Evolutionary conservation across 2,888 invertebrate genomes (phyloP), one percentile per base, ranked within the genome.

Genomic region (Meandrusa payeni): DNA sequence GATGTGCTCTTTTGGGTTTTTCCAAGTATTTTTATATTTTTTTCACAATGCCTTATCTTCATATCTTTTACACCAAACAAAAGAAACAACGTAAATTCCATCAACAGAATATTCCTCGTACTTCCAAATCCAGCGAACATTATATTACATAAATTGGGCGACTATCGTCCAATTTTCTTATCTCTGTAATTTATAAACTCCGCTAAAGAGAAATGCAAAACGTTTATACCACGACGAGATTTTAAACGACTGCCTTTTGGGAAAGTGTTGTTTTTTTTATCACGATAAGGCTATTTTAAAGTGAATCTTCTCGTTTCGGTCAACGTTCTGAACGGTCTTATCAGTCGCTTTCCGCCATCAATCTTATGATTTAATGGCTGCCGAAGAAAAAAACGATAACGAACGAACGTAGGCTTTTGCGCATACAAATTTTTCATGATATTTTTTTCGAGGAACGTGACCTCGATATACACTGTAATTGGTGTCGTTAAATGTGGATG

Each of bases 361-460:
- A 42, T 42, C 41, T 42, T 28, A 28, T 23, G 28, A 42, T 42
- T 42, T 36, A 42, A 36, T 42, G 41, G 34, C 28, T 34, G 27
- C 34, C 5, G 20, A 7, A 31, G 34, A 34, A 26, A 22, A 22
- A 32, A 36, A n/a, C 12, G 39, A 39, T 39, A 39, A 29, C n/a
- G 23, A 5, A 15, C 22, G 2, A 13, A 13, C 37, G 22, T 15
- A 33, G 15, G 34, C 27, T 41, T 40, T 40, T 23, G 41, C 41
- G 34, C 28, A 22, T 41, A 34, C 27, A 34, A 36, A 41, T 34
- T 41, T 33, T 39, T n/a, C 7, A 22, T 13, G 17, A 23, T 28
- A 28, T 23, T 41, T n/a, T n/a, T 28, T 28, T 26, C 41, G n/a
- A n/a, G 2, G 15, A 34, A 41, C 24, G 19, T 31, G 7, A 40